Evolutionary conservation across 2,113 vertebrate genomes (phyloP).

Genomic region (Circaetus gallicus): DNA sequence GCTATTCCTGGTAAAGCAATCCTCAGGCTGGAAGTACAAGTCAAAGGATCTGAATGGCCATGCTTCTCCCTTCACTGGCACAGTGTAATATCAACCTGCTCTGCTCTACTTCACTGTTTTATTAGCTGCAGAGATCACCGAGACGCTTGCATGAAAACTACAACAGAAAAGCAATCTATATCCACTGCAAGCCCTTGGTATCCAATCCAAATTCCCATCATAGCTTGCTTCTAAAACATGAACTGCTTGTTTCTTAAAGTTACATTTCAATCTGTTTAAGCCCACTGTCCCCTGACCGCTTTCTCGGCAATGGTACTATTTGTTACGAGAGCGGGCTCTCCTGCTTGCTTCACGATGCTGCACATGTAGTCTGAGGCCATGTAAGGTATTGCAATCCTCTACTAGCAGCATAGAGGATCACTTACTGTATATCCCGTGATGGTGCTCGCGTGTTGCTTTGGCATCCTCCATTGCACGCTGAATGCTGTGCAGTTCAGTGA

Average conservation of each 20-base stretch:
- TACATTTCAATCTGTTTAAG: neutral
- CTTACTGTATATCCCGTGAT: slow-evolving; percentile 88
- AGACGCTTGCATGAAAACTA: neutral
- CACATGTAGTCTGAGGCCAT: neutral
- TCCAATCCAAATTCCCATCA: neutral
- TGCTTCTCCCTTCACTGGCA: neutral
- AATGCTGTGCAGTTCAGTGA: slow-evolving; percentile 90
- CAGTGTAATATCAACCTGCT: neutral
- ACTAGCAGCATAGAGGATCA: neutral
- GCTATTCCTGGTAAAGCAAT: neutral
- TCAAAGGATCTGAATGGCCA: neutral
- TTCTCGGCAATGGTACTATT: neutral
- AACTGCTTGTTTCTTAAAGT: neutral
- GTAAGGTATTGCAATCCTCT: neutral
- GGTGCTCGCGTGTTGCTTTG: slow-evolving; percentile 77
- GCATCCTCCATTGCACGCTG: slow-evolving; percentile 89
- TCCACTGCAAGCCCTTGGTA: neutral
- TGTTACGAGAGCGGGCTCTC: neutral
- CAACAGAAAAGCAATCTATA: neutral
- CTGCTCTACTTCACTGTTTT: neutral
- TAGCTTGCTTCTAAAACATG: neutral
- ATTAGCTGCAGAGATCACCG: neutral
- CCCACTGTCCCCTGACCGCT: rapidly evolving
- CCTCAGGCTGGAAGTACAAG: neutral
- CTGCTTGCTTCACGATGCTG: rapidly evolving